These are phyloP conservation scores for Sphaerodactylus townsendi DNA, from an alignment of 2,113 vertebrate genomes.

Conservation along the genomic window DNA sequence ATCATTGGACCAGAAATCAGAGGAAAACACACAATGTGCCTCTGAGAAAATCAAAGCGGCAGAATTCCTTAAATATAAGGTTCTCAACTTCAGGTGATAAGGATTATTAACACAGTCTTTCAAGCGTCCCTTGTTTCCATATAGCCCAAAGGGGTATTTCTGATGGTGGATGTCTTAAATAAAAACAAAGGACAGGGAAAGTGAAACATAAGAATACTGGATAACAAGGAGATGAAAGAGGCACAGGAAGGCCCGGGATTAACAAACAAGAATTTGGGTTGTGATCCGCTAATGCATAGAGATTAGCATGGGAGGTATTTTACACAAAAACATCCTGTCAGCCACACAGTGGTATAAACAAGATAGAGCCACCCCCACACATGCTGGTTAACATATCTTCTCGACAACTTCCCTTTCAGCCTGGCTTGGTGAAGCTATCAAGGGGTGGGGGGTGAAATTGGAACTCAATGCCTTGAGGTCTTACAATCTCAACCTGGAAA, in stretches of 20 bases:
- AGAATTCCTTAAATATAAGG: background rate
- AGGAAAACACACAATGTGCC: background rate
- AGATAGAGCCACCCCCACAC: constrained; percentile 22
- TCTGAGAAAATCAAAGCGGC: background rate
- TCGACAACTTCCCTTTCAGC: constrained; percentile 32
- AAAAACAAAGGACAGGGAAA: constrained; percentile 37
- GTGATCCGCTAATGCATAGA: constrained; percentile 58
- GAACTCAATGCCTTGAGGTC: no score
- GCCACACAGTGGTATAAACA: constrained; percentile 46
- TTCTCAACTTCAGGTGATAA: background rate
- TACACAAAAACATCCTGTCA: constrained; percentile 32
- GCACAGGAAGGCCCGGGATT: constrained; percentile 44
- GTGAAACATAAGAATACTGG: constrained; percentile 45
- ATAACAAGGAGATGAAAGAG: constrained; percentile 59
- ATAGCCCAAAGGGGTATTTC: constrained; percentile 17
- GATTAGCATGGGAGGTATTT: constrained; percentile 57
- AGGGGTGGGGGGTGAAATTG: background rate
- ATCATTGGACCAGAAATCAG: constrained; percentile 6
- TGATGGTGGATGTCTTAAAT: constrained; percentile 30
- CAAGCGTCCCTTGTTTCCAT: background rate
- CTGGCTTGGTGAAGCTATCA: constrained; percentile 27
- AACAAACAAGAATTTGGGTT: constrained; percentile 61
- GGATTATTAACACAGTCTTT: background rate
- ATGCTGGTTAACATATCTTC: constrained; percentile 53
- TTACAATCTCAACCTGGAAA: no score